Evolutionary conservation across 2,888 invertebrate species (phyloP).

Genomic region (Apodemia duryi): DNA sequence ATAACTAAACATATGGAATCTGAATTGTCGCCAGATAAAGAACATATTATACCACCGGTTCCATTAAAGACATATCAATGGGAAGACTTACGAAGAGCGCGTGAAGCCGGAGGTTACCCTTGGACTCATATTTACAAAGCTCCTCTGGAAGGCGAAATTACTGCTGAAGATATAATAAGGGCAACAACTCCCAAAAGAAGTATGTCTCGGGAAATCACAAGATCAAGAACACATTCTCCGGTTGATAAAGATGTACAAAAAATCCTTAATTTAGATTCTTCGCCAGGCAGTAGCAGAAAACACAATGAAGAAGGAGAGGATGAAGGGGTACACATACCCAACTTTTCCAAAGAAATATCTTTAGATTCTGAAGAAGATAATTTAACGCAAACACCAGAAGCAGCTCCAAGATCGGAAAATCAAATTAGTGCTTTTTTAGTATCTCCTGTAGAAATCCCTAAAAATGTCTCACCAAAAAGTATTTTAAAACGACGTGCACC

Average conservation of each 20-base stretch:
- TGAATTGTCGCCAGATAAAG: slow-evolving; percentile 76
- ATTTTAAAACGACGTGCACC: slow-evolving; percentile 75
- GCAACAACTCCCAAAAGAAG: slow-evolving; percentile 68
- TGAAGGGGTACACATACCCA: slow-evolving; percentile 69
- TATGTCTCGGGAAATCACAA: slow-evolving; percentile 70
- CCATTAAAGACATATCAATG: slow-evolving; percentile 89
- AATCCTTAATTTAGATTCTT: slow-evolving; percentile 69
- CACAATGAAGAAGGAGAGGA: slow-evolving; percentile 68
- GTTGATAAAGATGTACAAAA: slow-evolving; percentile 56
- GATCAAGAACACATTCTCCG: slow-evolving; percentile 67
- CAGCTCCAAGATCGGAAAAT: slow-evolving; percentile 55
- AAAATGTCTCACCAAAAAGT: slow-evolving; percentile 71
- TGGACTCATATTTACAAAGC: slow-evolving; percentile 88
- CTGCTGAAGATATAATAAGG: slow-evolving; percentile 71
- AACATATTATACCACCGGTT: slow-evolving; percentile 79
- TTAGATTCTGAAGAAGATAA: slow-evolving; percentile 70
- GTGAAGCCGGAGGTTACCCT: slow-evolving; percentile 86
- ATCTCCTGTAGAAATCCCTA: slow-evolving; percentile 55
- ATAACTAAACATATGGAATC: slow-evolving; percentile 74
- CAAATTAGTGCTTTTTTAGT: slow-evolving; percentile 48
- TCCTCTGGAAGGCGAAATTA: slow-evolving; percentile 74
- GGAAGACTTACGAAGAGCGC: slow-evolving; percentile 87
- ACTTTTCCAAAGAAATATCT: slow-evolving; percentile 70
- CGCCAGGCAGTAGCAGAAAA: slow-evolving; percentile 72
- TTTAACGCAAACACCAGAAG: slow-evolving; percentile 42